Percentiles rank a stretch among this genome's conserved stretches.
phyloP scores from a whole-genome alignment of 2,797 vertebrate species.

The Thripadectes ignobilis region DNA sequence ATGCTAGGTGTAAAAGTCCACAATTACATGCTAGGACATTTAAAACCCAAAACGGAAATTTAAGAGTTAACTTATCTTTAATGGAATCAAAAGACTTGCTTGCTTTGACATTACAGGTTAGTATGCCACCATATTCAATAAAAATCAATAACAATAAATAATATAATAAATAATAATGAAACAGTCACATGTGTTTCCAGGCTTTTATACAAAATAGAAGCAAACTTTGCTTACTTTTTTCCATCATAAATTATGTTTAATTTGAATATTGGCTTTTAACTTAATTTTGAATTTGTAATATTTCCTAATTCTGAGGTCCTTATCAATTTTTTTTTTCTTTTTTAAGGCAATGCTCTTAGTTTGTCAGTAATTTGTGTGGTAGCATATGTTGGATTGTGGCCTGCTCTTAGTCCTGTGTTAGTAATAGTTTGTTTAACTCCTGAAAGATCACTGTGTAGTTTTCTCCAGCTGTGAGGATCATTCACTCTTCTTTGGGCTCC shows the following conservation, averaged over 20 bases:
- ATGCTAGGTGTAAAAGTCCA: background rate
- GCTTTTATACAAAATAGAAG: background rate
- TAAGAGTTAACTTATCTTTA: background rate
- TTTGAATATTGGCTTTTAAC: background rate
- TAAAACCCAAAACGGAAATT: background rate
- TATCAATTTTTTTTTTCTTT: background rate
- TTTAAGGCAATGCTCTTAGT: background rate
- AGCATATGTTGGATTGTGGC: background rate
- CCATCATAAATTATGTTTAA: background rate
- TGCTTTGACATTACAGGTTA: background rate
- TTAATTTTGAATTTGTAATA: background rate
- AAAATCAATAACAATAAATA: background rate
- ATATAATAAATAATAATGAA: background rate
- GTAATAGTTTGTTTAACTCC: background rate
- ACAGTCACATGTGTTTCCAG: background rate
- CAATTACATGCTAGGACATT: background rate
- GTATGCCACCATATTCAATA: background rate
- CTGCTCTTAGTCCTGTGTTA: background rate
- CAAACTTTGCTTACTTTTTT: background rate
- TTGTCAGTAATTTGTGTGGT: background rate
- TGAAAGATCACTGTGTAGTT: background rate
- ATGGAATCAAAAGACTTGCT: background rate
- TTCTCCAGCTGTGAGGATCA: fast-evolving
- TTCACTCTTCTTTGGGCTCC: background rate
- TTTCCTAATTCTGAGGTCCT: background rate